Base-by-base conservation (phyloP, 2,888 invertebrate species). In the Chrysolina haemoptera region DNA sequence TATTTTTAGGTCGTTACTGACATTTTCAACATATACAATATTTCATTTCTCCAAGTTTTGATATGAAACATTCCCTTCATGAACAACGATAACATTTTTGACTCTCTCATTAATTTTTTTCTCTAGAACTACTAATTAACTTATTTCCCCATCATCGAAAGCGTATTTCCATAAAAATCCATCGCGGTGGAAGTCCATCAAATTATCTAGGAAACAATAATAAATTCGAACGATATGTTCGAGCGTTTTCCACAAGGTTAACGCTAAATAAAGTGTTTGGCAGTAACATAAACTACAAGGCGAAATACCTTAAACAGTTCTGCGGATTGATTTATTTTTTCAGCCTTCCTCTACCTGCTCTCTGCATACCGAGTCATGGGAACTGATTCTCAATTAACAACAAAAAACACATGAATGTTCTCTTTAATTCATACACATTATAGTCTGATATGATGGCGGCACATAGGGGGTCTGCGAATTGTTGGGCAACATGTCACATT, bases 351-450 rank as follows among this genome's bases (percentile, higher is more conserved):
- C 74, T 77, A 76, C 75, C 71, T 76, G 77, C 77, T 76, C 76
- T 75, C 77, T 75, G 77, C 79, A 79, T 80, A 78, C 79, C 79
- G 80, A 82, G 83, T 84, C 84, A 84, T 84, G 84, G 83, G 84
- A 84, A 83, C 80, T 84, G 82, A 81, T 80, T 84, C 76, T 78
- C 76, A 81, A 82, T 81, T 78, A 75, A 71, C 74, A 63, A 71
- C 72, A 75, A 76, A 70, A 78, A 75, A 73, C 69, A 72, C 67
- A 43, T 64, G 72, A 77, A 72, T 74, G 71, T 75, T 74, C 71
- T 62, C 68, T 73, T 76, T 71, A 76, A 76, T 71, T 78, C 76
- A 74, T 74, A 73, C 71, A 48, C 64, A 71, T 74, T 68, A 74
- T 72, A 64, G 71, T 70, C 41, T 62, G 70, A 48, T 50, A 66